A percentile compares a stretch with the other conserved stretches of the same genome.
Evolutionary conservation across 37 sponge, comb jelly and placozoan species (phyloP).

Genomic region (Hexactinellida sp.): DNA sequence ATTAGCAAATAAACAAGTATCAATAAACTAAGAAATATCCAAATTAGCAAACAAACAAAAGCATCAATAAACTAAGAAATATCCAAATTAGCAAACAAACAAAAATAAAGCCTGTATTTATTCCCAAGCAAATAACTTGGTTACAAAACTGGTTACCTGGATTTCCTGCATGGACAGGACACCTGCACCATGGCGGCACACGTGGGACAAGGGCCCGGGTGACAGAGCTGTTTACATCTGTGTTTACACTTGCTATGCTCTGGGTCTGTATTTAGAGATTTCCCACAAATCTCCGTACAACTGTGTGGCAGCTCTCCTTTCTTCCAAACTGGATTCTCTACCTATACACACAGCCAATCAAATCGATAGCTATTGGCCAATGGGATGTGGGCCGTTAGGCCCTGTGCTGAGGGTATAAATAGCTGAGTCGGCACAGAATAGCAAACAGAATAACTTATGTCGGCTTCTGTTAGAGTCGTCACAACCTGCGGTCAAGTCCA

Average conservation of each 20-base stretch:
- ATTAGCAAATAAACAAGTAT: too few species aligned
- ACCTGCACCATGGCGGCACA: conserved; percentile 3
- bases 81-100: too few species aligned
- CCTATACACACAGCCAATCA: background rate
- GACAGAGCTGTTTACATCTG: conserved; percentile 42
- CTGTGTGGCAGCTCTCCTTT: conserved; percentile 31
- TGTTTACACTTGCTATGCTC: conserved; percentile 16
- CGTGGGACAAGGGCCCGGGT: conserved; percentile 18
- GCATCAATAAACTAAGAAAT: too few species aligned
- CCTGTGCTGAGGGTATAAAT: background rate
- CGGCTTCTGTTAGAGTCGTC: background rate
- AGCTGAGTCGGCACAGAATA: background rate
- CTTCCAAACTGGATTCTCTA: conserved; percentile 7
- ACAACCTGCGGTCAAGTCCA: background rate
- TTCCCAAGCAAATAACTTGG: too few species aligned
- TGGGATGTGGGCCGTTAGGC: background rate
- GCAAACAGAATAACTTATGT: background rate
- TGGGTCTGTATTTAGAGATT: conserved; percentile 23
- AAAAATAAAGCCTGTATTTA: too few species aligned
- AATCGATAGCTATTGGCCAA: background rate
- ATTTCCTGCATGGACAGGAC: background rate
- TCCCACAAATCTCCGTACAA: conserved; percentile 58
- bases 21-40: too few species aligned
- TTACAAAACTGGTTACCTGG: background rate
- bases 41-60: too few species aligned